Evolutionary conservation across 2,888 invertebrate species (phyloP).

Genomic region (Parasteatoda lunata): DNA sequence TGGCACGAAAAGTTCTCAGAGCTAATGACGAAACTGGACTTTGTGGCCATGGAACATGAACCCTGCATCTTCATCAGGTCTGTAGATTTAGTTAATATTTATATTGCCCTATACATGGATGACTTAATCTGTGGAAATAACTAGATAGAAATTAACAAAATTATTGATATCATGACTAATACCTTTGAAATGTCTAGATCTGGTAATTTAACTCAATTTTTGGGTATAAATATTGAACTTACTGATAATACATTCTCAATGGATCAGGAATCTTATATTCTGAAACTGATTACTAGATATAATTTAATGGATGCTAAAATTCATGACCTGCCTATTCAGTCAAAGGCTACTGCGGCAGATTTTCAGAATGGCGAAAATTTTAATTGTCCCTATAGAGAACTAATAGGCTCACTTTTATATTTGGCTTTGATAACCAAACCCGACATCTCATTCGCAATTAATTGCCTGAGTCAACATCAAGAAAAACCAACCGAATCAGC

Average conservation of each 20-base stretch:
- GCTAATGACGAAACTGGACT: not conserved
- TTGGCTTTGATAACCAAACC: not conserved
- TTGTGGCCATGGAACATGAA: not conserved
- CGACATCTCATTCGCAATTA: not conserved
- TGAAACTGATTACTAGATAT: no score
- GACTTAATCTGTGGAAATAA: not conserved
- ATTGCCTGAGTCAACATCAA: not conserved
- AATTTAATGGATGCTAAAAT: not conserved
- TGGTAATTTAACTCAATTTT: not conserved
- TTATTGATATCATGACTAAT: not conserved
- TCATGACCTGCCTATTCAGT: not conserved
- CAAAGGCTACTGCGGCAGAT: slow-evolving; percentile 8
- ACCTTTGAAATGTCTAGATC: not conserved
- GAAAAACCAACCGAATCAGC: not conserved
- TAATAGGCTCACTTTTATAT: not conserved
- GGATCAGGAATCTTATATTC: not conserved
- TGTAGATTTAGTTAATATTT: not conserved
- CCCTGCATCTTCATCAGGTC: not conserved
- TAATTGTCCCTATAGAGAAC: not conserved
- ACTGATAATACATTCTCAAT: no score
- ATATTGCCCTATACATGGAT: not conserved
- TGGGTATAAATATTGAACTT: not conserved
- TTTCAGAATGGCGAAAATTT: not conserved
- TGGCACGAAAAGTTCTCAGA: not conserved
- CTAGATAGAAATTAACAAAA: not conserved